These are phyloP conservation scores for Amphiduros pacificus DNA, from an alignment of 2,888 invertebrate genomes.

Conservation along the genomic window DNA sequence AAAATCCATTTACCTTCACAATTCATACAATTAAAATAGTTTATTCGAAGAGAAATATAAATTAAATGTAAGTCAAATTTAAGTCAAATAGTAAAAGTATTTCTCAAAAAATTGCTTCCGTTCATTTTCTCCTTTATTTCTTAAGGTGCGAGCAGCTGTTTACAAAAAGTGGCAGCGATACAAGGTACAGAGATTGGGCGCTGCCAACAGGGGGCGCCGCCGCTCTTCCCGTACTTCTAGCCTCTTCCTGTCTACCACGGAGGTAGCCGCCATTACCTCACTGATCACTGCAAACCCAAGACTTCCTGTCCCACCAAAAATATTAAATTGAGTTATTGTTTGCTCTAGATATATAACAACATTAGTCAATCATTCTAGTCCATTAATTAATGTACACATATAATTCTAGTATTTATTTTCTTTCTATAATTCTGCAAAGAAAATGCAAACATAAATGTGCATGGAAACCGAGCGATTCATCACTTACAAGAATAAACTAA, in stretches of 20 bases:
- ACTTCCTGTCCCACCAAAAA: too few relatives aligned
- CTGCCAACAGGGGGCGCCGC: conserved; percentile 36
- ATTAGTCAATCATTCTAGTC: too few relatives aligned
- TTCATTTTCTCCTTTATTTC: conserved; percentile 1
- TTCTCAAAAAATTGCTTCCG: neutral
- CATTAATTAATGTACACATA: too few relatives aligned
- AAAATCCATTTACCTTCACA: neutral
- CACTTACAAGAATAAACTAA: too few relatives aligned
- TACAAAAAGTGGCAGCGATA: conserved; percentile 50
- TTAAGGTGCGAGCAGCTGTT: conserved; percentile 47
- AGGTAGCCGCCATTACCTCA: conserved; percentile 10
- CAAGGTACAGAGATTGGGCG: conserved; percentile 38
- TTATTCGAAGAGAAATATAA: too few relatives aligned
- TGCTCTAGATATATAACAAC: too few relatives aligned
- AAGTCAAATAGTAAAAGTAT: neutral
- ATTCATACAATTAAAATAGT: too few relatives aligned
- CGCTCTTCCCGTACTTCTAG: conserved; percentile 48
- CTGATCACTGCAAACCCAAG: neutral
- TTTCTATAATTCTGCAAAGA: too few relatives aligned
- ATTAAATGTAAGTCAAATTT: neutral
- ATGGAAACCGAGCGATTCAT: too few relatives aligned
- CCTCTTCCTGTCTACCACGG: conserved; percentile 16
- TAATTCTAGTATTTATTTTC: too few relatives aligned
- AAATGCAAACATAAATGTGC: too few relatives aligned
- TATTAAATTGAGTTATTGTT: too few relatives aligned